Evolutionary conservation across 2,797 vertebrate species (phyloP), one percentile per base, ranked within the genome.

Genomic region (Yasuhikotakia modesta): DNA sequence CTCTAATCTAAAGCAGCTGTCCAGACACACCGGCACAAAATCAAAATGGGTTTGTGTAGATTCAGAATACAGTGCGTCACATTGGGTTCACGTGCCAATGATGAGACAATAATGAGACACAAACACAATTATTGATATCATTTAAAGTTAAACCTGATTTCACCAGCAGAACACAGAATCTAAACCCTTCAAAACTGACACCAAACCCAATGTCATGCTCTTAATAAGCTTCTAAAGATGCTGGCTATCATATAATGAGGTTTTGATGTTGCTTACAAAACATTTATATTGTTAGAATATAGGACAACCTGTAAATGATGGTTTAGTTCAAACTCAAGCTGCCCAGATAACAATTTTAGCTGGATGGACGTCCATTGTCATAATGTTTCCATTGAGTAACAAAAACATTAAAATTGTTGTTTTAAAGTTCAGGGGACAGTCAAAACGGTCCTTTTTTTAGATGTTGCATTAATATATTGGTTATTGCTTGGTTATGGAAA

Each of bases 1-100:
- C 80, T 50, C 58, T 68, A 71, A 87, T 82, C 82, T 13, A 27
- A 71, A 82, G 73, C 76, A 88, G 76, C 82, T 79, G 81, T 85
- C 68, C 48, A 79, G 67, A 80, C 50, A 75, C 8, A 39, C n/a
- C n/a, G n/a, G n/a, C 45, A 27, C 64, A 73, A 71, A 50, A 39
- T 22, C 3, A 22, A 5, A 14, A 14, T 12, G 13, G 12, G 13
- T 48, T n/a, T 50, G 48, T 50, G 48, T 50, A n/a, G 16, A 39
- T 39, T 12, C 8, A 10, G 11, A 11, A 22, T 1, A 21, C 13
- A 4, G 22, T 22, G 12, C 11, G 4, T 0, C 53, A 57, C 27
- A 27, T 27, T 27, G 27, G 4, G 27, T 27, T 27, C 27, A 27
- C 27, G 4, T 27, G 53, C 10, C 21, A 22, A 2, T 21, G 11